Evolutionary conservation across 1,140 invertebrate genomes (phyloP).

Genomic region (Formica selysi): DNA sequence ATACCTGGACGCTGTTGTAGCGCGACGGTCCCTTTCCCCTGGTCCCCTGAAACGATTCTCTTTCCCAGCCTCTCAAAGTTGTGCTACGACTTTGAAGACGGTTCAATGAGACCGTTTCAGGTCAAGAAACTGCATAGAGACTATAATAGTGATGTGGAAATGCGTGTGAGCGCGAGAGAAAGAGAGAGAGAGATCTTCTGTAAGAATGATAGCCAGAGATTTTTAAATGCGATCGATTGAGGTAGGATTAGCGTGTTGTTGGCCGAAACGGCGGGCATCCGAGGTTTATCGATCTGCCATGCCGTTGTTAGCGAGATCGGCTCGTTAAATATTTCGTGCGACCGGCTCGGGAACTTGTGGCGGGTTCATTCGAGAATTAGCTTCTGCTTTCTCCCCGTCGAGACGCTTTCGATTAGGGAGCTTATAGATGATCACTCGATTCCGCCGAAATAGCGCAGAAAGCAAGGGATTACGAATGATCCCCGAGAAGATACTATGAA

Average conservation of each 20-base stretch:
- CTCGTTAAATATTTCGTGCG: conserved; percentile 56
- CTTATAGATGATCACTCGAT: not conserved
- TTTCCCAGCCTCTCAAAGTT: conserved; percentile 14
- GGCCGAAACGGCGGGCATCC: conserved; percentile 46
- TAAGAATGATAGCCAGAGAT: conserved; percentile 36
- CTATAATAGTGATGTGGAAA: conserved; percentile 49
- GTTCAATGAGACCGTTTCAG: not conserved
- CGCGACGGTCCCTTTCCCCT: conserved; percentile 3
- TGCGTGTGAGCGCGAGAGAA: conserved; percentile 47
- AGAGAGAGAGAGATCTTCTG: conserved; percentile 42
- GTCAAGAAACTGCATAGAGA: conserved; percentile 53
- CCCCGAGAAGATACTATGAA: conserved; percentile 37
- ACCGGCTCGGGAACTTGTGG: conserved; percentile 52
- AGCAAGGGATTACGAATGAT: not conserved
- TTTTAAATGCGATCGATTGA: conserved; percentile 65
- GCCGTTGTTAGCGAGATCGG: conserved; percentile 50
- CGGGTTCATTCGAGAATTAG: conserved; percentile 33
- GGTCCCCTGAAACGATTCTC: conserved; percentile 16
- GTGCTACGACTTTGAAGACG: conserved; percentile 27
- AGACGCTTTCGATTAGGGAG: not conserved
- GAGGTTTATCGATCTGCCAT: conserved; percentile 58
- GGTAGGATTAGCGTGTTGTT: conserved; percentile 71
- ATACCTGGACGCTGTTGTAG: conserved; percentile 36
- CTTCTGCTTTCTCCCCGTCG: not conserved
- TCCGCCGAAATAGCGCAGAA: not conserved